phyloP scores from a whole-genome alignment of 2,113 vertebrate genomes.

The Nannobrachium achirus region DNA sequence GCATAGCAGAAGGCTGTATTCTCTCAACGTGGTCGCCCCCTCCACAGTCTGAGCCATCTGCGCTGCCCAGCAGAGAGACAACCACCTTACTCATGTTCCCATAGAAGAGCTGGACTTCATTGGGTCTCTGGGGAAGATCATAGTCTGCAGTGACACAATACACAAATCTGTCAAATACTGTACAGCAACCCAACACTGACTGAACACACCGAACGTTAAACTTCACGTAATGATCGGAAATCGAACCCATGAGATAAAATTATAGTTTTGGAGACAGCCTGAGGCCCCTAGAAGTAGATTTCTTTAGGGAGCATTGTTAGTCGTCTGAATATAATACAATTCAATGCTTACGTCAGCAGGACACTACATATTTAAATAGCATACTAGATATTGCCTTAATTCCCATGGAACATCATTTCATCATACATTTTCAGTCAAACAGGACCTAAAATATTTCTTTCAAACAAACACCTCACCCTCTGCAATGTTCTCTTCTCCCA shows the following conservation, averaged over 20 bases:
- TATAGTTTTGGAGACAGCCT: too few relatives aligned
- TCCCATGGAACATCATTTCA: too few relatives aligned
- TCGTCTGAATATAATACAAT: too few relatives aligned
- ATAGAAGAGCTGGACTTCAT: conserved; percentile 88
- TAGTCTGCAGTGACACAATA: conserved; percentile 72
- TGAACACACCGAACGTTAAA: too few relatives aligned
- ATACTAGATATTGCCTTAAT: too few relatives aligned
- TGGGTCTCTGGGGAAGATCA: conserved; percentile 86
- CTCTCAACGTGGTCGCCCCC: conserved; percentile 56
- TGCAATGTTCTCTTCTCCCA: conserved; percentile 84
- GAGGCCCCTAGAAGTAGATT: too few relatives aligned
- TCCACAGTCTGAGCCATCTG: conserved; percentile 48
- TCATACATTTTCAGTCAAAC: too few relatives aligned
- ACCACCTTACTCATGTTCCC: conserved; percentile 85
- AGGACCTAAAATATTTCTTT: background rate
- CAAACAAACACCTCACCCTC: conserved; percentile 81
- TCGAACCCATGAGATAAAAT: too few relatives aligned
- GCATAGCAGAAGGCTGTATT: conserved; percentile 47
- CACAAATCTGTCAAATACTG: background rate
- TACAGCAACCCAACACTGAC: background rate
- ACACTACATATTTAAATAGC: too few relatives aligned
- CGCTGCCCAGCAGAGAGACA: conserved; percentile 83
- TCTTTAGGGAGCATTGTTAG: too few relatives aligned
- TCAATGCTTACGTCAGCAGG: too few relatives aligned
- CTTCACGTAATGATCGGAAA: too few relatives aligned